Evolutionary conservation across 2,888 invertebrate genomes (phyloP), one percentile per base, ranked within the genome.

Genomic region (Halocaridina rubra): DNA sequence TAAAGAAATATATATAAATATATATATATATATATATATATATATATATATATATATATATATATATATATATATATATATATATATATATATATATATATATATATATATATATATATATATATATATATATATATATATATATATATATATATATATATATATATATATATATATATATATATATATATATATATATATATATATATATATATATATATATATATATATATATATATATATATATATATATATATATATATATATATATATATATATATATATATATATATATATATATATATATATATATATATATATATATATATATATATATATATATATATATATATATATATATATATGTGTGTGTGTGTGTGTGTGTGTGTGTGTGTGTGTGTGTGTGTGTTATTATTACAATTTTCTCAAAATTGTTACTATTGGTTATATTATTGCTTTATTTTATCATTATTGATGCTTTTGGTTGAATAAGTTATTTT

Each of bases 171-270:
- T 61, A 61, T 61, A 61, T 61, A 61, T 64, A 61, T 61, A 61
- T 61, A 61, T 61, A 61, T 61, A 61, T 61, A 61, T 61, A 61
- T 61, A 61, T 61, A 61, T 61, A 61, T 61, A 61, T 61, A 61
- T 61, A 61, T 61, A 61, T 61, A 61, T 61, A 61, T 61, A 61
- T 61, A 61, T 61, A 61, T 61, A 61, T 61, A 61, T 61, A 61
- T 61, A 61, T 61, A 61, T 61, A 61, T 61, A 61, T 61, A 61
- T 61, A 61, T 61, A 61, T 61, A 61, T 61, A 61, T 61, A 61
- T 61, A 61, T 61, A 61, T 61, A 61, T 61, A 61, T 13, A 61
- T 61, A 61, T 61, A 61, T 61, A n/a, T 61, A 61, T 61, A 61
- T 61, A 61, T 61, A 61, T 61, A 61, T 61, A 61, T 61, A 61